phyloP scores from a whole-genome alignment of 1,140 invertebrate species.

The Drosophila nigromelanica region DNA sequence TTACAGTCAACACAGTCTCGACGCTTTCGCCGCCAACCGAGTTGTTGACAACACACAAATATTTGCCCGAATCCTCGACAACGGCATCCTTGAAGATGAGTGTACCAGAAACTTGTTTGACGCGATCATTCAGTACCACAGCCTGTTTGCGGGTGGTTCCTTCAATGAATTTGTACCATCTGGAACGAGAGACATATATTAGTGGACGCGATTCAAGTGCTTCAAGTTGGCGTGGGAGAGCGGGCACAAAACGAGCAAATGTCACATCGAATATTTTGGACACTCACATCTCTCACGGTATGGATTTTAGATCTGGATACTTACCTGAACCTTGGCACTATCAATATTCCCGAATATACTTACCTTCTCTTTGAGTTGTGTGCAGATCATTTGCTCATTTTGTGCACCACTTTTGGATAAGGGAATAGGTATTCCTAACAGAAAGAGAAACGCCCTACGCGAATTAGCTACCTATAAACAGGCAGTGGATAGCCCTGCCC shows the following conservation, averaged over 20 bases:
- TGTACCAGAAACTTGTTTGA: constrained; percentile 97
- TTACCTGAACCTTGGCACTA: neutral
- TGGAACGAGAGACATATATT: constrained; percentile 84
- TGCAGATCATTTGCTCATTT: constrained; percentile 43
- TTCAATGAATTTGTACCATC: constrained; percentile 97
- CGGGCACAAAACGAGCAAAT: constrained; percentile 63
- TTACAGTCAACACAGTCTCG: constrained; percentile 95
- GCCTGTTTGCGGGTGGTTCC: constrained; percentile 92
- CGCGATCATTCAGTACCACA: constrained; percentile 92
- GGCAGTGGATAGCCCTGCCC: constrained; percentile 89
- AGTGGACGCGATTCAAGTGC: neutral
- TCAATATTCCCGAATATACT: constrained; percentile 33
- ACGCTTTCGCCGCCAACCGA: constrained; percentile 96
- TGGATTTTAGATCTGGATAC: neutral
- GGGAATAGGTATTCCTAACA: constrained; percentile 28
- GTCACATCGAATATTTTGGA: neutral
- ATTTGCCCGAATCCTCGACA: constrained; percentile 96
- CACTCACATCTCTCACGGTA: neutral
- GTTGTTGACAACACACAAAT: constrained; percentile 97
- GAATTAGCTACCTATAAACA: constrained; percentile 86
- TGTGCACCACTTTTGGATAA: constrained; percentile 43
- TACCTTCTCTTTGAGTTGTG: constrained; percentile 34
- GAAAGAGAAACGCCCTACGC: constrained; percentile 18
- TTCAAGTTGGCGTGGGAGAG: constrained; percentile 24
- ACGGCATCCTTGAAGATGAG: constrained; percentile 95